These are phyloP conservation scores for Chirona hameri DNA, from an alignment of 2,888 invertebrate genomes.

Conservation along the genomic window DNA sequence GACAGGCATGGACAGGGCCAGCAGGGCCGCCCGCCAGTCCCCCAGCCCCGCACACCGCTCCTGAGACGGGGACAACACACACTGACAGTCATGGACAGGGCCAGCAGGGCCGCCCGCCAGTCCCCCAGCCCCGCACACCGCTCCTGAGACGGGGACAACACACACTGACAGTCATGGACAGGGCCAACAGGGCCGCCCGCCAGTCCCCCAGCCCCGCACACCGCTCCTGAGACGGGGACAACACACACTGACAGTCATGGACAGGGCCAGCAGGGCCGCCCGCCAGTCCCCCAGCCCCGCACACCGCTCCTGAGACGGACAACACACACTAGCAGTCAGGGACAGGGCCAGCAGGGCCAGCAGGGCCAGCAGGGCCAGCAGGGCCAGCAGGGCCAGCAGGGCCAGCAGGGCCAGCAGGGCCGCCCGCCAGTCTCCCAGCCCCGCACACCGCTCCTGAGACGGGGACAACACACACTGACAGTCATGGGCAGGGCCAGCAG, in stretches of 20 bases:
- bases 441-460: slow-evolving; percentile 1
- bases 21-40: background rate
- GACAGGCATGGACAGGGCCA: background rate
- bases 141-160: background rate
- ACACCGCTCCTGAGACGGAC: slow-evolving; percentile 5
- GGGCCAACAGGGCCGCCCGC: background rate
- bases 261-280: background rate
- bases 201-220: background rate
- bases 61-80: background rate
- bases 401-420: background rate
- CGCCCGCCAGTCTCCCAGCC: background rate
- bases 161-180: background rate
- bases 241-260: too few relatives aligned
- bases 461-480: background rate
- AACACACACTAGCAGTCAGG: too few relatives aligned
- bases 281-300: background rate
- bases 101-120: background rate
- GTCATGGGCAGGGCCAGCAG: too few relatives aligned
- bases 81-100: background rate
- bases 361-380: too few relatives aligned
- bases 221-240: slow-evolving; percentile 1
- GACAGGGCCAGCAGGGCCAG: too few relatives aligned
- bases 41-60: background rate
- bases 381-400: too few relatives aligned
- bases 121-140: background rate